phyloP scores from a whole-genome alignment of 2,888 invertebrate species.

The Clepsis dumicolana region DNA sequence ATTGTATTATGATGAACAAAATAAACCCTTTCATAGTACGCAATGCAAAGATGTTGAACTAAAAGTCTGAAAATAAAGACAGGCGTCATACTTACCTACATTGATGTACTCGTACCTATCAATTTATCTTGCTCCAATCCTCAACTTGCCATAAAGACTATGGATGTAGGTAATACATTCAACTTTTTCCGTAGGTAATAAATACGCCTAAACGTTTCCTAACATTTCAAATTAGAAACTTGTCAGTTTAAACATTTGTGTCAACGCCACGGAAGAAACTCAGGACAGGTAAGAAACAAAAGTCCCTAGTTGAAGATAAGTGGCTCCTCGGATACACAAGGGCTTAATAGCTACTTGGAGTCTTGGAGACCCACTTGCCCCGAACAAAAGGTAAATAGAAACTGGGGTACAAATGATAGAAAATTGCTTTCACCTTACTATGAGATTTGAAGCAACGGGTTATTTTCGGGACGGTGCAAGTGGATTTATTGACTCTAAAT shows the following conservation, averaged over 20 bases:
- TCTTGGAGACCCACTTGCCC: conserved; percentile 55
- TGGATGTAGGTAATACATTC: no score
- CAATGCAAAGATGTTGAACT: no score
- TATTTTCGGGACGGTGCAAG: conserved; percentile 9
- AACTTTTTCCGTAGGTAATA: neutral
- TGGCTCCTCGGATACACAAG: conserved; percentile 47
- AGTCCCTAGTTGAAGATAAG: conserved; percentile 30
- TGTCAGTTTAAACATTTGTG: conserved; percentile 13
- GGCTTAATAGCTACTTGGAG: conserved; percentile 63
- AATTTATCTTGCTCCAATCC: no score
- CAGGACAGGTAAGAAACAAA: conserved; percentile 34
- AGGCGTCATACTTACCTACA: no score
- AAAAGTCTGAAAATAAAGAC: no score
- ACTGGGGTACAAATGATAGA: conserved; percentile 25
- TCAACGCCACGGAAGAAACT: neutral
- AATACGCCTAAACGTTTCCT: no score
- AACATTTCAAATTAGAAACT: conserved; percentile 15
- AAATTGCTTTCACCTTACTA: conserved; percentile 28
- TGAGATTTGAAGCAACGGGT: conserved; percentile 11
- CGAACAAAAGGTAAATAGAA: conserved; percentile 45
- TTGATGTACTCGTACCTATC: no score
- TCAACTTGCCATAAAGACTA: no score
- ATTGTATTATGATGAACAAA: no score
- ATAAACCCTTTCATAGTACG: no score
- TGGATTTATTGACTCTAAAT: conserved; percentile 14